Percentiles rank a stretch among this genome's conserved stretches.
Evolutionary conservation across 2,797 vertebrate species (phyloP).

Genomic region (Notoglanidium macrostoma): DNA sequence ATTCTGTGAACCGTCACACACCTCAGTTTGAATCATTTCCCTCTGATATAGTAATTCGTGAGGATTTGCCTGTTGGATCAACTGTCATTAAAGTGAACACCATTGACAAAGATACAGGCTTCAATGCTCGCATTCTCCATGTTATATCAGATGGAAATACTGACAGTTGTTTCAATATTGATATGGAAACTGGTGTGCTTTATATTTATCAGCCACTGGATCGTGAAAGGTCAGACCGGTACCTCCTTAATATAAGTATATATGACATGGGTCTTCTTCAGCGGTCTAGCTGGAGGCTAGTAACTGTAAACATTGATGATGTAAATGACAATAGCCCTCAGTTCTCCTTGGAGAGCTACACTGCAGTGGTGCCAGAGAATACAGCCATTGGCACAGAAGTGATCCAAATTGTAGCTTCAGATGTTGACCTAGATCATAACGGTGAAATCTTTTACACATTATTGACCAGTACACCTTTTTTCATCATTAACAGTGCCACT

Average conservation of each 20-base stretch:
- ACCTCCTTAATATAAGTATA: slow-evolving; percentile 89
- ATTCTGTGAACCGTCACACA: slow-evolving; percentile 83
- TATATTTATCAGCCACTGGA: slow-evolving; percentile 88
- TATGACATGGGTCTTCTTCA: slow-evolving; percentile 93
- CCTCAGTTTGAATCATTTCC: slow-evolving; percentile 89
- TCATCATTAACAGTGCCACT: slow-evolving; percentile 85
- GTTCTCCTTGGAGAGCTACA: slow-evolving; percentile 82
- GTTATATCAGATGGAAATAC: slow-evolving; percentile 89
- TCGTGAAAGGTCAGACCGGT: slow-evolving; percentile 83
- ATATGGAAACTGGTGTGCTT: slow-evolving; percentile 87
- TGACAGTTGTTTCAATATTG: slow-evolving; percentile 86
- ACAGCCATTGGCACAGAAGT: slow-evolving; percentile 79
- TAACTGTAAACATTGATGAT: slow-evolving; percentile 86
- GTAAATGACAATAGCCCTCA: slow-evolving; percentile 89
- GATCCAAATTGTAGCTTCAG: slow-evolving; percentile 80
- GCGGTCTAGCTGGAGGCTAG: slow-evolving; percentile 83
- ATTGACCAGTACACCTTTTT: slow-evolving; percentile 81
- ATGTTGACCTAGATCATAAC: slow-evolving; percentile 85
- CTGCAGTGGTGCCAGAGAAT: slow-evolving; percentile 80
- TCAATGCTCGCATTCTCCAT: slow-evolving; percentile 88
- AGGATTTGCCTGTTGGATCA: slow-evolving; percentile 78
- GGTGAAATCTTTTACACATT: slow-evolving; percentile 84
- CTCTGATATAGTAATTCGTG: slow-evolving; percentile 81
- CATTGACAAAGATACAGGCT: slow-evolving; percentile 86
- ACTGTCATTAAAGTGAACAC: slow-evolving; percentile 82